Base-by-base conservation (phyloP, 2,888 invertebrate species). In the Agrenia bidenticulata region DNA sequence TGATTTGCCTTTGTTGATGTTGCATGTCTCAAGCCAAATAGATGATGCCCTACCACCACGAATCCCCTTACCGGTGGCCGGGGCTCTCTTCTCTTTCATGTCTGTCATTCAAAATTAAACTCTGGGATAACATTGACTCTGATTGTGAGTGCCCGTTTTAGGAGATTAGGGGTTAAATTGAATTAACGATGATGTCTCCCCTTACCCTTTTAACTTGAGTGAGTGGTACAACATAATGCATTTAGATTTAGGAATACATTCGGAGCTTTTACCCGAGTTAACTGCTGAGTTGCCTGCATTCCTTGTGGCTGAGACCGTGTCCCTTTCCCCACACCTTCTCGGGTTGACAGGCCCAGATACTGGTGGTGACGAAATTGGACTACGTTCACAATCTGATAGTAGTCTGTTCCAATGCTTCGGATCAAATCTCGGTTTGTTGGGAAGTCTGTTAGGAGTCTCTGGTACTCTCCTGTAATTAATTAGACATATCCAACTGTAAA, bases 311-410 rank as follows among this genome's bases (percentile, higher is more conserved):
- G 75, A 45, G 75, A 73, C 19, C 75, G 61, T 19, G 73, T 73
- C 50, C 73, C 74, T 60, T 76, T 76, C 42, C 67, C 66, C 2
- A 70, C 73, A 24, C 73, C 67, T 55, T 73, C 74, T 37, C 73
- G 37, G 1, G 74, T 74, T n/a, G 72, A 73, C 39, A 74, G 62
- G 1, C 70, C 94, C 90, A 94, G 90, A 84, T 93, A 93, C 84
- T 93, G 92, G 87, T 94, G 93, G 83, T 94, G 92, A 72, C 93
- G 88, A 81, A 93, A 84, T 85, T 94, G 94, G 77, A 93, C 92
- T 76, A 94, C 94, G 84, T 93, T 94, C 39, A 68, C 68, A 9
- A 68, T 64, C 57, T 94, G 93, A 84, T 93, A 94, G 83, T 89
- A 92, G 82, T 92, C 89, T 73, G 89, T 88, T 77, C 92, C 92